Percentiles rank a stretch among this genome's conserved stretches.
These are phyloP conservation scores for Cyprinus carpio DNA, from an alignment of 2,113 vertebrate genomes.

Conservation along the genomic window DNA sequence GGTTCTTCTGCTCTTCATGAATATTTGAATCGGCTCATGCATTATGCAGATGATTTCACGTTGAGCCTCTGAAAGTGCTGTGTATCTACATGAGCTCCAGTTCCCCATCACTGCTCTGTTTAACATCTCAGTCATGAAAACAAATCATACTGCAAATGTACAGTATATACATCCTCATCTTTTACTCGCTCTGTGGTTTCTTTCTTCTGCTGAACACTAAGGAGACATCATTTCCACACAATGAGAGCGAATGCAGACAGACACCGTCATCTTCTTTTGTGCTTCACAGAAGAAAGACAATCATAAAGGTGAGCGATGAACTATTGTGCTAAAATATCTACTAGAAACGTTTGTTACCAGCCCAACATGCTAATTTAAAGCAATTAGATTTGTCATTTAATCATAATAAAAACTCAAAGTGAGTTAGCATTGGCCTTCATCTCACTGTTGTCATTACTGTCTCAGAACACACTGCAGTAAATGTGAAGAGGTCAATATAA, in stretches of 20 bases:
- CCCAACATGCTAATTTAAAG: not conserved
- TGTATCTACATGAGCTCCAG: not conserved
- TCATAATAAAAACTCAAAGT: not conserved
- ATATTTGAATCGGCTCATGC: slow-evolving; percentile 48
- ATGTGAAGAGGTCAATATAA: not conserved
- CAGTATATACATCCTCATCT: not conserved
- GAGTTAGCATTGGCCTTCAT: not conserved
- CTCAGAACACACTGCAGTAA: not conserved
- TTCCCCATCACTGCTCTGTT: too few species aligned
- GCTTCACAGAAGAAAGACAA: not conserved
- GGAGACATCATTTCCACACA: not conserved
- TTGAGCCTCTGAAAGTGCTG: not conserved
- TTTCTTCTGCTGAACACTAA: not conserved
- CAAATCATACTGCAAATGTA: not conserved
- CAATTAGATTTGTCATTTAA: not conserved
- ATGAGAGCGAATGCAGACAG: not conserved
- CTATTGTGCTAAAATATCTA: not conserved
- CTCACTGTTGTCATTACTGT: not conserved
- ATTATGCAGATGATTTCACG: slow-evolving; percentile 45
- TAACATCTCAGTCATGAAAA: not conserved
- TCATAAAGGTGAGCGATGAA: not conserved
- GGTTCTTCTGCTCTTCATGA: slow-evolving; percentile 42
- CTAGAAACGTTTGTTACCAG: not conserved
- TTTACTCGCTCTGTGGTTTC: not conserved
- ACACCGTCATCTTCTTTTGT: not conserved